Evolutionary conservation across 2,113 vertebrate genomes (phyloP).

Genomic region (Meleagris gallopavo): DNA sequence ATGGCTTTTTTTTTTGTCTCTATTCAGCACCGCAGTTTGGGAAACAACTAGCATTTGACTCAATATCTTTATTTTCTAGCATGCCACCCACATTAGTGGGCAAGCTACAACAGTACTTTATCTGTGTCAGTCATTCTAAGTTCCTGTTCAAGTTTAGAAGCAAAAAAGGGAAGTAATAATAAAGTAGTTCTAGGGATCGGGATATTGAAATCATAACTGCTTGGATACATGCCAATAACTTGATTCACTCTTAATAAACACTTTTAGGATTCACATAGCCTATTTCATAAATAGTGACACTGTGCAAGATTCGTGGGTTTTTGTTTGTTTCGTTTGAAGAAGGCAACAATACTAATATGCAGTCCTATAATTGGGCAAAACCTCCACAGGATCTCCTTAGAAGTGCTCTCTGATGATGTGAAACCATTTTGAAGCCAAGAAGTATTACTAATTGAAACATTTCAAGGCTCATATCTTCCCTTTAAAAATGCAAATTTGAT

Average conservation of each 20-base stretch:
- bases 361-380: slow-evolving; percentile 22
- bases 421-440: slow-evolving; percentile 36
- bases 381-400: not conserved
- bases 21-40: not conserved
- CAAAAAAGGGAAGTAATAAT: slow-evolving; percentile 11
- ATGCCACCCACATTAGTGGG: not conserved
- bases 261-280: not conserved
- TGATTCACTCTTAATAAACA: not conserved
- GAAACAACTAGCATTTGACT: not conserved
- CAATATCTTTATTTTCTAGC: not conserved
- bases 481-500: slow-evolving; percentile 45
- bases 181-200: not conserved
- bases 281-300: not conserved
- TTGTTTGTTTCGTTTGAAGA: not conserved
- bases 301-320: not conserved
- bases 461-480: slow-evolving; percentile 46
- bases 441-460: slow-evolving; percentile 37
- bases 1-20: not conserved
- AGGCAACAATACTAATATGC: not conserved
- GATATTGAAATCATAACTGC: not conserved
- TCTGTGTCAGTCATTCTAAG: not conserved
- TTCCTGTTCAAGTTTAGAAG: not conserved
- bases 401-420: not conserved
- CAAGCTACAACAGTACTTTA: not conserved
- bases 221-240: not conserved